Base-by-base conservation (phyloP, 2,888 invertebrate species). In the Fragum whitleyi region DNA sequence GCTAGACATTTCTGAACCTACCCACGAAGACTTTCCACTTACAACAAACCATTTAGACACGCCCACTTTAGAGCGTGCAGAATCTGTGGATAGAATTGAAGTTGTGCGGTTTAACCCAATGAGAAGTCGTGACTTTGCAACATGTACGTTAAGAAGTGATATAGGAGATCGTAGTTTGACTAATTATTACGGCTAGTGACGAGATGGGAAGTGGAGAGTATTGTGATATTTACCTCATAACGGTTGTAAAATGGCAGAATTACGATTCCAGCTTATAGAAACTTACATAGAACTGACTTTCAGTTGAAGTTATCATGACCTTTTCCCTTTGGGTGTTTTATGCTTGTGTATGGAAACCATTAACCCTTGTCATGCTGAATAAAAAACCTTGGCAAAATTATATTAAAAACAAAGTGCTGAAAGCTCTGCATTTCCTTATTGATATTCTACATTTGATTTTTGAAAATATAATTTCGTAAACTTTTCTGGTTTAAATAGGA, bases 61-160 rank as follows among this genome's bases (percentile, higher is more conserved):
- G 32, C 90, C 91, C 14, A 89, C 89, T 61, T 81, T 92, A 71
- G 88, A 90, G 26, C 83, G 90, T 62, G 82, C 90, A 26, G 91
- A 91, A 75, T 92, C 92, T 65, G 87, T 91, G 19, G 92, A 92
- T 81, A 85, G 91, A 36, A 91, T 92, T 42, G 92, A 92, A 78
- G 90, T 92, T 59, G 91, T 92, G 6, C 79, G 91, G 21, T 92
- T 91, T 79, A 90, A 89, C 67, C 92, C 91, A 16, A 87, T 90
- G 28, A 69, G 89, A 74, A 83, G 83, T 81, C 76, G 85, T 47
- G 85, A 85, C 68, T 85, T 85, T 77, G 85, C 85, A 2, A 85
- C 85, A 26, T 85, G 85, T 65, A 91, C 91, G 3, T 79, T 90
- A 65, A 75, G 91, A 21, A 89, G 87, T 78, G 89, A 89, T 65